A percentile compares a stretch with the other conserved stretches of the same genome.
Evolutionary conservation across 2,888 invertebrate genomes (phyloP).

Genomic region (Lepidocyrtoides sp.): DNA sequence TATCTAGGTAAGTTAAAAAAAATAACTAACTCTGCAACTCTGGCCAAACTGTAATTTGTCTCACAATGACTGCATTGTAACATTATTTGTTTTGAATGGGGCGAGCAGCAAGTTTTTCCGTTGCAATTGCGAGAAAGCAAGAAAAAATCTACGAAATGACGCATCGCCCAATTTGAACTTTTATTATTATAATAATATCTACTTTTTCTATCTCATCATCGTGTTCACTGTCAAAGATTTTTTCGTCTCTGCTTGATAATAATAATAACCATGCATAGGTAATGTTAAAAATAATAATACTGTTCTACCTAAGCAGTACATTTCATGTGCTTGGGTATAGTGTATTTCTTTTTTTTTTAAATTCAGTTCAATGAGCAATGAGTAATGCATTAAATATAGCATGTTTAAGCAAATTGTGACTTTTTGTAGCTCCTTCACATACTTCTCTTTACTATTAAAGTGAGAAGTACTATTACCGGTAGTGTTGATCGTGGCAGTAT

Average conservation of each 20-base stretch:
- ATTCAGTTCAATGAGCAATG: too few species aligned
- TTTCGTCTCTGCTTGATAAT: slow-evolving; percentile 10
- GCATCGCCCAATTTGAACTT: slow-evolving; percentile 56
- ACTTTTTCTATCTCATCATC: slow-evolving; percentile 31
- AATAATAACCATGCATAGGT: neutral
- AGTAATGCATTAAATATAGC: too few species aligned
- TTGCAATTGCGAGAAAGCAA: neutral
- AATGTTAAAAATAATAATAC: neutral
- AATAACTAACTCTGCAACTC: too few species aligned
- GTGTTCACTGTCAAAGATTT: slow-evolving; percentile 36
- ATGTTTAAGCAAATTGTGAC: too few species aligned
- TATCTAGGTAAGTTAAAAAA: too few species aligned
- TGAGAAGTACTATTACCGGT: neutral
- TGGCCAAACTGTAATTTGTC: neutral
- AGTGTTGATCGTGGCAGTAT: neutral
- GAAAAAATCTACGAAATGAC: slow-evolving; percentile 42
- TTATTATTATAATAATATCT: neutral
- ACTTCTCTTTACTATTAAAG: neutral
- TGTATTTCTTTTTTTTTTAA: too few species aligned
- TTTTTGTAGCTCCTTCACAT: neutral
- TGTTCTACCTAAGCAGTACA: too few species aligned
- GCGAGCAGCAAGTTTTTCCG: neutral
- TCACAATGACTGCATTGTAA: neutral
- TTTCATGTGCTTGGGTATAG: too few species aligned
- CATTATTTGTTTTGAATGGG: slow-evolving; percentile 22